Conservation (phyloP, 1,140 invertebrate species). For the Macrocentrus cingulum region DNA sequence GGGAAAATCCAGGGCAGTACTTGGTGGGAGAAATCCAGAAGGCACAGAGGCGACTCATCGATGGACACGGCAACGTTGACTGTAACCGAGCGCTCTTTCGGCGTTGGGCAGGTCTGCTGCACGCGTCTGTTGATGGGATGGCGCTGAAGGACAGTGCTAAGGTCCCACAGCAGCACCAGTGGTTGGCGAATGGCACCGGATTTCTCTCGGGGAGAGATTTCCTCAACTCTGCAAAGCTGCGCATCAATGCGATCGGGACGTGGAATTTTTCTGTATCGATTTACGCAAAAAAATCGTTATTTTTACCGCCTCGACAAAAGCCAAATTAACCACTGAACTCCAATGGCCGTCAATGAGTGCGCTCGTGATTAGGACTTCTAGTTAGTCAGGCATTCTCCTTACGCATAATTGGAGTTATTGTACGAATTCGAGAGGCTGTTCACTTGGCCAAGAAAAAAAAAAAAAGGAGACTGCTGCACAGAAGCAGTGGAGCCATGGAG, state of each 20-base stretch:
- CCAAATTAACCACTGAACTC: slow-evolving; percentile 77
- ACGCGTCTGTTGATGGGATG: too few species aligned
- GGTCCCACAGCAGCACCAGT: too few species aligned
- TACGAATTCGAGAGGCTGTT: slow-evolving; percentile 80
- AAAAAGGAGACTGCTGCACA: slow-evolving; percentile 31
- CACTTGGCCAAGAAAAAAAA: slow-evolving; percentile 61
- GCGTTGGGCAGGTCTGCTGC: too few species aligned
- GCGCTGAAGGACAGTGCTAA: too few species aligned
- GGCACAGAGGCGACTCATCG: too few species aligned
- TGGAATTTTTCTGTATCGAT: slow-evolving; percentile 60
- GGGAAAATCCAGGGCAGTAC: too few species aligned
- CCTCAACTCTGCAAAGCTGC: slow-evolving; percentile 54
- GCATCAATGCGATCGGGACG: slow-evolving; percentile 40
- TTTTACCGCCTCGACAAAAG: slow-evolving; percentile 74
- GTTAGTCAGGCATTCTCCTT: slow-evolving; percentile 88
- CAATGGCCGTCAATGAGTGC: slow-evolving; percentile 84
- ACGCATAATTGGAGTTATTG: slow-evolving; percentile 84
- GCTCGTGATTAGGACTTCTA: slow-evolving; percentile 85
- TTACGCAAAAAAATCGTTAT: slow-evolving; percentile 71
- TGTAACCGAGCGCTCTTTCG: too few species aligned
- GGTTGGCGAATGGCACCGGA: too few species aligned
- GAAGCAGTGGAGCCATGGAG: slow-evolving; percentile 20
- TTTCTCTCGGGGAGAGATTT: too few species aligned
- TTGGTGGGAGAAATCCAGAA: too few species aligned
- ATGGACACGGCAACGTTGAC: too few species aligned